Evolutionary conservation across 2,888 invertebrate species (phyloP).

Genomic region (Vanessa cardui): DNA sequence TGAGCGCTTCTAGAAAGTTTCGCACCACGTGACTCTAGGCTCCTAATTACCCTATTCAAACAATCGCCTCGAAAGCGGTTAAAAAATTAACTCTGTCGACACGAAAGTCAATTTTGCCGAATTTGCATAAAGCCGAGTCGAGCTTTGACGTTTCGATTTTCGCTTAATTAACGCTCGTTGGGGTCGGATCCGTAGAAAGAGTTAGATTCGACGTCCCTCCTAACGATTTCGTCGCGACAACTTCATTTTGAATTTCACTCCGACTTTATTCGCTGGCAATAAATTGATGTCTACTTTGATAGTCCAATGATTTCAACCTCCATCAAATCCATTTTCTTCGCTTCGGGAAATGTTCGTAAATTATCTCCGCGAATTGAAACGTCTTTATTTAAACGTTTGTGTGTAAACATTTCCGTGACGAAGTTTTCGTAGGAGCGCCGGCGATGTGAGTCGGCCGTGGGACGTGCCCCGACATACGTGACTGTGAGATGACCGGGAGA

Average conservation of each 20-base stretch:
- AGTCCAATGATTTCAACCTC: slow-evolving; percentile 65
- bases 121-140: slow-evolving; percentile 77
- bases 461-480: slow-evolving; percentile 59
- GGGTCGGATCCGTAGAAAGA: slow-evolving; percentile 64
- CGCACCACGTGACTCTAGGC: slow-evolving; percentile 49
- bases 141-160: slow-evolving; percentile 80
- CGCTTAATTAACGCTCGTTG: slow-evolving; percentile 78
- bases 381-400: slow-evolving; percentile 6
- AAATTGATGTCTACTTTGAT: slow-evolving; percentile 72
- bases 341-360: not conserved
- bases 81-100: slow-evolving; percentile 71
- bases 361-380: slow-evolving; percentile 9
- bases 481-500: slow-evolving; percentile 68
- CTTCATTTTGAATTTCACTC: slow-evolving; percentile 64
- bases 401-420: not conserved
- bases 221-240: slow-evolving; percentile 61
- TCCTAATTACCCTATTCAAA: slow-evolving; percentile 73
- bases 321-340: not conserved
- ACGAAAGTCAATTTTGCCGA: slow-evolving; percentile 73
- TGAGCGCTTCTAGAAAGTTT: slow-evolving; percentile 39
- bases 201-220: slow-evolving; percentile 63
- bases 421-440: slow-evolving; percentile 40
- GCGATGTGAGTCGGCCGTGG: not conserved
- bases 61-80: slow-evolving; percentile 57
- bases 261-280: slow-evolving; percentile 66